Evolutionary conservation across 1,140 invertebrate genomes (phyloP), one percentile per base, ranked within the genome.

Genomic region (Bombus breviceps): DNA sequence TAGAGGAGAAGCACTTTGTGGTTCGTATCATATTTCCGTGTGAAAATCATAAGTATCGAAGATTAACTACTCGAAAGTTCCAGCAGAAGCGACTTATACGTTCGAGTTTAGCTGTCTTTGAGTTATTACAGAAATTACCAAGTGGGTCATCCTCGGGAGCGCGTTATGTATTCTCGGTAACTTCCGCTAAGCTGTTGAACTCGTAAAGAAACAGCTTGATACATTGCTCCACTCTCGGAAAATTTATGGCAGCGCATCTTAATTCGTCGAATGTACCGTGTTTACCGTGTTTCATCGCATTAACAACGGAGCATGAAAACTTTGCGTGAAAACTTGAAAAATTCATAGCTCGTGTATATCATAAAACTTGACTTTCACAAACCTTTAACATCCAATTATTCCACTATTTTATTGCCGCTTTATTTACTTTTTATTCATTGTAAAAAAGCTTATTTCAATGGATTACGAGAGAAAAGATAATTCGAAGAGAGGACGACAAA

Each of bases 71-170:
- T 12, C 15, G 37, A n/a, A 34, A 73, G 28, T 59, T 34, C 2
- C 79, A 32, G 32, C 28, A 47, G 37, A 62, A 47, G 1, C 53
- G 25, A 74, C 80, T 73, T 64, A 57, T 43, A 68, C 41, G 39
- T 34, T 41, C 28, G 18, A 13, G 71, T 47, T 82, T 41, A 82
- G 22, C 41, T 64, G n/a, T 53, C 79, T n/a, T 76, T 83, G 81
- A 83, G 41, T 83, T 83, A 83, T 83, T 75, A 66, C 57, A 34
- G 15, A 66, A 75, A 83, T 83, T 76, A 83, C 72, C 37, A 75
- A 83, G 81, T 82, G 57, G 80, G 71, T 74, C 80, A 62, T 43
- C 69, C 37, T 28, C 53, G 37, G 5, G n/a, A 37, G 32, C 68
- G 25, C 32, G 32, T 80, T 62, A 39, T 71, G 32, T 37, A 82